Percentiles rank a stretch among this genome's conserved stretches.
Evolutionary conservation across 1,140 invertebrate species (phyloP).

Genomic region (Brachionus calyciflorus): DNA sequence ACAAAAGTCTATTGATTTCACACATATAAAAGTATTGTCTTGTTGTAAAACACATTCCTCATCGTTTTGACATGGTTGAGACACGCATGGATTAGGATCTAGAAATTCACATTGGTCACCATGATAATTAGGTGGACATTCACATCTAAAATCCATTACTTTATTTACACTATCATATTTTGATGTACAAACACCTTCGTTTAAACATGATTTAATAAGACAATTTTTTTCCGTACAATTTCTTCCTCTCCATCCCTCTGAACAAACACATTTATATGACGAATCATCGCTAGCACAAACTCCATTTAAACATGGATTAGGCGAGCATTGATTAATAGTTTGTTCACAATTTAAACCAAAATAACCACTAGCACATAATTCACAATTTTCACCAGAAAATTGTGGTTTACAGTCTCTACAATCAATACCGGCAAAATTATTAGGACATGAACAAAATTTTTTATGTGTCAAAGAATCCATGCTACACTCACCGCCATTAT

Average conservation of each 20-base stretch:
- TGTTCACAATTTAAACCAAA: slow-evolving; percentile 32
- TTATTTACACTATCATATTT: slow-evolving; percentile 21
- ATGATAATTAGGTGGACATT: slow-evolving; percentile 46
- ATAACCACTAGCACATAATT: slow-evolving; percentile 63
- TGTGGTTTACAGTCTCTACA: slow-evolving; percentile 77
- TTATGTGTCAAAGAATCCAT: neutral
- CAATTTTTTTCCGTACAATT: slow-evolving; percentile 47
- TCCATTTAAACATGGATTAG: slow-evolving; percentile 42
- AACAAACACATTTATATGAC: slow-evolving; percentile 33
- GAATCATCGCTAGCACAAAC: neutral
- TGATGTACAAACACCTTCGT: slow-evolving; percentile 37
- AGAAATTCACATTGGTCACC: slow-evolving; percentile 49
- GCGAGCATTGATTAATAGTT: neutral
- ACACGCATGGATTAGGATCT: slow-evolving; percentile 33
- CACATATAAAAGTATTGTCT: slow-evolving; percentile 15
- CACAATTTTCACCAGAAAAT: slow-evolving; percentile 54
- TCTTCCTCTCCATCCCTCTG: slow-evolving; percentile 36
- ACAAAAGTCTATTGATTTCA: slow-evolving; percentile 25
- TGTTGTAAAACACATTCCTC: slow-evolving; percentile 31
- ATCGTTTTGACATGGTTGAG: neutral
- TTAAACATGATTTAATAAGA: slow-evolving; percentile 28
- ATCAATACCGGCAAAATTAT: slow-evolving; percentile 71
- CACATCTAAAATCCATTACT: slow-evolving; percentile 40
- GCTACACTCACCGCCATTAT: slow-evolving; percentile 7
- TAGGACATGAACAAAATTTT: slow-evolving; percentile 19